Conservation (phyloP, 1,140 invertebrate species). For the Rhopalosiphum maidis region DNA sequence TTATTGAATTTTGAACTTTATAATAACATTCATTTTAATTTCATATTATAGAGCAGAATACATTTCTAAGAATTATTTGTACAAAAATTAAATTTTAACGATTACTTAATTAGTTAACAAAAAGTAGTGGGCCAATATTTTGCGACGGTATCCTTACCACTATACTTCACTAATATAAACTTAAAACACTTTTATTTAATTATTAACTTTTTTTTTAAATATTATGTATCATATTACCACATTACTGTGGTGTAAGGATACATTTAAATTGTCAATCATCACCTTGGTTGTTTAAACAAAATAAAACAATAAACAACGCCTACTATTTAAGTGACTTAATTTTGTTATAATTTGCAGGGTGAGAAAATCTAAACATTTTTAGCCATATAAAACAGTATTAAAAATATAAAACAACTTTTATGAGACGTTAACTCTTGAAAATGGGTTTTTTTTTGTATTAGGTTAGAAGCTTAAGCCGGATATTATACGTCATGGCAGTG, state of each 20-base stretch:
- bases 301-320: not conserved
- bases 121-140: not conserved
- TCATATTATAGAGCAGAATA: not conserved
- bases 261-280: not conserved
- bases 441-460: not conserved
- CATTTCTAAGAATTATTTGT: not conserved
- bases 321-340: not conserved
- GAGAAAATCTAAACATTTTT: not conserved
- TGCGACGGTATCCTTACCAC: not conserved
- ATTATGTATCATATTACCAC: not conserved
- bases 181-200: not conserved
- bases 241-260: not conserved
- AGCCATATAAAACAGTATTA: not conserved
- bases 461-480: not conserved
- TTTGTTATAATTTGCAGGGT: not conserved
- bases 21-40: not conserved
- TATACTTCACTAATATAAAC: not conserved
- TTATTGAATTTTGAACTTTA: not conserved
- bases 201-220: not conserved
- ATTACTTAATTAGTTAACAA: not conserved
- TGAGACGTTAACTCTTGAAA: not conserved
- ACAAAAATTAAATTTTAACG: not conserved
- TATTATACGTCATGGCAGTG: not conserved
- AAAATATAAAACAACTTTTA: constrained; percentile 18
- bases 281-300: not conserved